These are phyloP conservation scores for Naso thynnoides DNA, from an alignment of 2,797 vertebrate species.

Conservation along the genomic window DNA sequence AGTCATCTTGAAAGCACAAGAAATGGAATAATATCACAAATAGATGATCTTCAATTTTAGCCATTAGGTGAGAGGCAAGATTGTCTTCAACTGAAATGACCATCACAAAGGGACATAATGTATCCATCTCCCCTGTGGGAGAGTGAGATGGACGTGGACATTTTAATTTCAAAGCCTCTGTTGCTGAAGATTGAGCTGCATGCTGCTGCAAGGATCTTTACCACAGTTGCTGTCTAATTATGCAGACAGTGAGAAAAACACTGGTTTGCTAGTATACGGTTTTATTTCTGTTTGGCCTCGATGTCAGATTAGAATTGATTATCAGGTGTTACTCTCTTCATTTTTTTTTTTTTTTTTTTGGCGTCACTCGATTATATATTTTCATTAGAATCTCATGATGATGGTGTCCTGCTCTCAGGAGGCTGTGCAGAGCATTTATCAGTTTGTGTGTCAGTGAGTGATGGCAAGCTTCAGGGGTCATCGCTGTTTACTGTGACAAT, in stretches of 20 bases:
- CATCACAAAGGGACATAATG: conserved; percentile 15
- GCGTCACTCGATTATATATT: too few relatives aligned
- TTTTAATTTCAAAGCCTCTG: conserved; percentile 44
- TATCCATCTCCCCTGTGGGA: conserved; percentile 1
- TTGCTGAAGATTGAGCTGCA: conserved; percentile 29
- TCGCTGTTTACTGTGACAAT: conserved; percentile 68
- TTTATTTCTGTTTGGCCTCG: conserved; percentile 21
- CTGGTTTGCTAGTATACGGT: conserved; percentile 5
- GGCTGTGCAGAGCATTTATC: conserved; percentile 45
- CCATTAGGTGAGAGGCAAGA: conserved; percentile 22
- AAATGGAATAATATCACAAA: conserved; percentile 24
- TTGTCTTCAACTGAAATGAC: conserved; percentile 36
- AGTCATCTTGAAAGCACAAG: conserved; percentile 5
- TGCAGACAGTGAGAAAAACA: conserved; percentile 23
- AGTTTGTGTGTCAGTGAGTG: conserved; percentile 53
- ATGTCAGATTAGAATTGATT: not conserved
- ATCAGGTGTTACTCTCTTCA: conserved; percentile 1
- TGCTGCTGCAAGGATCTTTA: conserved; percentile 15
- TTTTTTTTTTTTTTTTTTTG: too few relatives aligned
- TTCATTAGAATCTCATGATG: conserved; percentile 24
- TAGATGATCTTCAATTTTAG: conserved; percentile 35
- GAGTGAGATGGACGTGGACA: conserved; percentile 27
- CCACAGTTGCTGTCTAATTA: conserved; percentile 4
- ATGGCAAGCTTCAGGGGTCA: conserved; percentile 71
- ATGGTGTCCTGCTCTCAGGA: conserved; percentile 29